Percentiles rank a stretch among this genome's conserved stretches.
phyloP scores from a whole-genome alignment of 2,888 invertebrate genomes.

The Lycophotia porphyrea region DNA sequence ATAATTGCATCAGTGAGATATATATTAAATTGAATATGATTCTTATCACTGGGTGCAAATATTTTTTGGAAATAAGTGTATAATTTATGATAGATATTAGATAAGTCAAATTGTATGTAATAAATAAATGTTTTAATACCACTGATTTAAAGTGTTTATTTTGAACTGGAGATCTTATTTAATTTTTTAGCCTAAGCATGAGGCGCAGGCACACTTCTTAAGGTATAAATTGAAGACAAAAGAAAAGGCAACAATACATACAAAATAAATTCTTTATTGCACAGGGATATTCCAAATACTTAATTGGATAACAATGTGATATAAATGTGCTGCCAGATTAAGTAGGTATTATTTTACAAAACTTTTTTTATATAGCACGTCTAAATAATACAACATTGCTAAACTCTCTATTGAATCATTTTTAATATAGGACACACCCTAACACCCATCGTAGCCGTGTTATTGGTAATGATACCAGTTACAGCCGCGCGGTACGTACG shows the following conservation, averaged over 20 bases:
- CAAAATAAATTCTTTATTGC: slow-evolving; percentile 85
- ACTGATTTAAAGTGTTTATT: background rate
- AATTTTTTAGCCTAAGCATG: background rate
- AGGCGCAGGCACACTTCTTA: background rate
- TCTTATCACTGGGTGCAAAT: slow-evolving; percentile 25
- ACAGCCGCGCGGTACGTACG: too few species aligned
- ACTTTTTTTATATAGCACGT: too few species aligned
- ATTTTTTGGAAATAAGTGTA: slow-evolving; percentile 38
- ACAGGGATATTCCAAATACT: too few species aligned
- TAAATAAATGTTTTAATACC: background rate
- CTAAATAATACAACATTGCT: too few species aligned
- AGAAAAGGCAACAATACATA: slow-evolving; percentile 69
- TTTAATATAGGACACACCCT: too few species aligned
- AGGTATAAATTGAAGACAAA: background rate
- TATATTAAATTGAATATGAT: slow-evolving; percentile 8
- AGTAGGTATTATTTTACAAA: too few species aligned
- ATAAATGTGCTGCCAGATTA: too few species aligned
- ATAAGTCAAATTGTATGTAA: slow-evolving; percentile 8
- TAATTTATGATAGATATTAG: slow-evolving; percentile 54
- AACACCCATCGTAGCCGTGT: too few species aligned
- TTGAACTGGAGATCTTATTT: background rate
- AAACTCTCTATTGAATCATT: too few species aligned
- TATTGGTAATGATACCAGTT: too few species aligned
- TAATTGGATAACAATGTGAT: too few species aligned
- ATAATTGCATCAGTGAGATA: slow-evolving; percentile 37